These are phyloP conservation scores for Peucedramus taeniatus DNA, from an alignment of 2,113 vertebrate genomes.

Conservation along the genomic window DNA sequence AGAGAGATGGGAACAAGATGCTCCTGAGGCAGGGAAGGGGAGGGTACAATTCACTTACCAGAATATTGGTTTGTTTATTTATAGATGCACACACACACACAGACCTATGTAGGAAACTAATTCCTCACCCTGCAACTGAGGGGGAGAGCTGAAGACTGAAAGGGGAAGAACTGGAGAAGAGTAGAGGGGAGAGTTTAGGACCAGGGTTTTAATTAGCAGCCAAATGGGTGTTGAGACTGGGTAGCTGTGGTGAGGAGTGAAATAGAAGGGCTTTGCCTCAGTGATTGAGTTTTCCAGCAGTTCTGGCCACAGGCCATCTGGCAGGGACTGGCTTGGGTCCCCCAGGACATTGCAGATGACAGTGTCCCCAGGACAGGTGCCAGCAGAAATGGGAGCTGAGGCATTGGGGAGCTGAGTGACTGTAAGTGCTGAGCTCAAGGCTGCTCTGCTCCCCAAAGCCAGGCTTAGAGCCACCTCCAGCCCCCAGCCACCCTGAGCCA, in stretches of 20 bases:
- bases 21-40: slow-evolving; percentile 44
- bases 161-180: neutral
- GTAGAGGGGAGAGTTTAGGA: neutral
- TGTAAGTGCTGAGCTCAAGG: neutral
- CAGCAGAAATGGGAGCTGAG: neutral
- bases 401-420: neutral
- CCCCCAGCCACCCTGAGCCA: neutral
- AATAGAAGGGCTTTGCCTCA: neutral
- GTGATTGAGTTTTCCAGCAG: neutral
- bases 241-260: neutral
- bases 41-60: neutral
- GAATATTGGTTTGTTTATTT: slow-evolving; percentile 26
- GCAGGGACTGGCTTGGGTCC: neutral
- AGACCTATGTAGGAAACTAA: neutral
- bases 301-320: slow-evolving; percentile 36
- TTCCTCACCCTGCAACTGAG: neutral
- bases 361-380: slow-evolving; percentile 34
- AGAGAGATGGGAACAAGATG: slow-evolving; percentile 60
- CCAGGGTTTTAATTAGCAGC: neutral
- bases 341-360: slow-evolving; percentile 14
- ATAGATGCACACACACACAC: neutral
- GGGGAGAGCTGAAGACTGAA: neutral
- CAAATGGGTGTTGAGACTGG: neutral
- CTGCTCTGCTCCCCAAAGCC: neutral
- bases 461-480: neutral